Evolutionary conservation across 2,113 vertebrate species (phyloP).

Genomic region (Gulo gulo): DNA sequence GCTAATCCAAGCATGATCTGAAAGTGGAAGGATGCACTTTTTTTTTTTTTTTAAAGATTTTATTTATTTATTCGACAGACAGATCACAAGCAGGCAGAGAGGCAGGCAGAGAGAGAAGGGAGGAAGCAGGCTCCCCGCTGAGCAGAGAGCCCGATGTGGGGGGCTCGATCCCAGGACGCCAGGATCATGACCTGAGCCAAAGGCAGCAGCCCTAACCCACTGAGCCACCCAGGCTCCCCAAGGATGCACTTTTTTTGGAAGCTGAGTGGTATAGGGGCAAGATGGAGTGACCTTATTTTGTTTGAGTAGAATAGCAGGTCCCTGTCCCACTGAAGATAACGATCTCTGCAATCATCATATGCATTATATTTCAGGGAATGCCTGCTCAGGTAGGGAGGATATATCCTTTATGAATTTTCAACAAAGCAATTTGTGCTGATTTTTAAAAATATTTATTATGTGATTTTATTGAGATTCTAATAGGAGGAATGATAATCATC

Average conservation of each 20-base stretch:
- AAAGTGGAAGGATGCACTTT: not conserved
- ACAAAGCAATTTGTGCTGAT: not conserved
- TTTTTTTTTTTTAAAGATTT: not conserved
- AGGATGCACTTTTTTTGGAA: not conserved
- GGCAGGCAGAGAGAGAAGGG: too few species aligned
- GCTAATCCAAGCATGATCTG: not conserved
- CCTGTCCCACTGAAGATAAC: not conserved
- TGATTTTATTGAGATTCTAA: not conserved
- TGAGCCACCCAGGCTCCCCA: not conserved
- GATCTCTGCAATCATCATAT: not conserved
- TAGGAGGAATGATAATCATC: not conserved
- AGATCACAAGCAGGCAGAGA: too few species aligned
- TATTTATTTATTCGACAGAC: too few species aligned
- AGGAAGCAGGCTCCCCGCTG: too few species aligned
- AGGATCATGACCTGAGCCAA: too few species aligned
- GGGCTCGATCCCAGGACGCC: too few species aligned
- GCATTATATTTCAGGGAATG: not conserved
- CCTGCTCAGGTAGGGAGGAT: accelerated
- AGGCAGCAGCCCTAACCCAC: too few species aligned
- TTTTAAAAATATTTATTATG: not conserved
- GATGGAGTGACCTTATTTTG: not conserved
- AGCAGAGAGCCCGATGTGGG: too few species aligned
- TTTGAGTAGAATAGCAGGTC: not conserved
- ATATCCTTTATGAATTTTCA: not conserved
- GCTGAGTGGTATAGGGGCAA: accelerated